phyloP scores from a whole-genome alignment of 2,888 invertebrate species.

The Eristalinus aeneus region DNA sequence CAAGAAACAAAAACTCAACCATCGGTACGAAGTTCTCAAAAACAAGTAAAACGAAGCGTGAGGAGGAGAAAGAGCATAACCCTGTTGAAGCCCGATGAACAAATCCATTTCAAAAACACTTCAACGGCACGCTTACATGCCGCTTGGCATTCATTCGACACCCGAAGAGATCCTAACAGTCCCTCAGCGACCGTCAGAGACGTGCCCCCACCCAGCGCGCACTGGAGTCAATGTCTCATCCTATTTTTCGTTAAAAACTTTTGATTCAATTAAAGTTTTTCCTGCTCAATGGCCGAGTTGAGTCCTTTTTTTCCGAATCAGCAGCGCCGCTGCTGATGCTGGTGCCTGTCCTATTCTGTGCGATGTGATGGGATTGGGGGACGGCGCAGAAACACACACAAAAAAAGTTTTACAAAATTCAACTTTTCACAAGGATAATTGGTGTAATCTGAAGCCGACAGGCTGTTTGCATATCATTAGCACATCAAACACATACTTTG shows the following conservation, averaged over 20 bases:
- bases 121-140: constrained; percentile 1
- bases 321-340: not conserved
- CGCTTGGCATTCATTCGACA: not conserved
- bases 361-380: not conserved
- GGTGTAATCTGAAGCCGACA: constrained; percentile 49
- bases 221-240: constrained; percentile 3
- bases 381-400: not conserved
- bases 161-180: not conserved
- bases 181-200: not conserved
- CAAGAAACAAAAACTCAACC: not conserved
- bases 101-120: constrained; percentile 29
- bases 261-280: constrained; percentile 53
- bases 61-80: not conserved
- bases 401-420: constrained; percentile 20
- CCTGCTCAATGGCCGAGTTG: constrained; percentile 35
- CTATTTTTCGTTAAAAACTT: constrained; percentile 46
- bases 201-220: not conserved
- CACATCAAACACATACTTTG: constrained; percentile 8
- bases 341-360: too few species aligned
- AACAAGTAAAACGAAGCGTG: not conserved
- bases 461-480: constrained; percentile 55
- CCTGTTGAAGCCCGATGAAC: constrained; percentile 2
- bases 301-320: not conserved
- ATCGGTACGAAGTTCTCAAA: not conserved
- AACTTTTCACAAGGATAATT: constrained; percentile 46